Conservation (phyloP, 2,888 invertebrate genomes). For the Athalia cordata region DNA sequence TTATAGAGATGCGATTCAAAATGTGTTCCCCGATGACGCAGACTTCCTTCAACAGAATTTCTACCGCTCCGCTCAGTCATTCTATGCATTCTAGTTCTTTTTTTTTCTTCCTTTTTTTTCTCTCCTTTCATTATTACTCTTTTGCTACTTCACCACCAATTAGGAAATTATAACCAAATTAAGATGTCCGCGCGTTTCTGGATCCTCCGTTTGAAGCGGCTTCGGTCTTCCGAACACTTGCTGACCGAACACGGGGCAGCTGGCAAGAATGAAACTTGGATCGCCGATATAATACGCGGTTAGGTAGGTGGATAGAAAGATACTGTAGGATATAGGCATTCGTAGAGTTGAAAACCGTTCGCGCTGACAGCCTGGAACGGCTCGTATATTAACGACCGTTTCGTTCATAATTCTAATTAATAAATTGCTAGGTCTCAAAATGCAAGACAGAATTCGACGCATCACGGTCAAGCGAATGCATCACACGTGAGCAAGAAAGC, state of each 20-base stretch:
- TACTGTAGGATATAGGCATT: not conserved
- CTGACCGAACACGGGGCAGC: slow-evolving; percentile 25
- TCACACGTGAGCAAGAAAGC: not conserved
- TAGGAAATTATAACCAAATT: slow-evolving; percentile 32
- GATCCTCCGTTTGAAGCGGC: not conserved
- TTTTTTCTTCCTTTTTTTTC: too few species aligned
- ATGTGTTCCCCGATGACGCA: too few species aligned
- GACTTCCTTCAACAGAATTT: too few species aligned
- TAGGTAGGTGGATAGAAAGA: slow-evolving; percentile 1
- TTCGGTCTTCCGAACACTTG: slow-evolving; percentile 4
- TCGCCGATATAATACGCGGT: slow-evolving; percentile 2
- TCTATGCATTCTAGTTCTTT: too few species aligned
- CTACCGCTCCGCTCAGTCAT: too few species aligned
- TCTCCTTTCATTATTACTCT: too few species aligned
- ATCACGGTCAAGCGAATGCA: not conserved
- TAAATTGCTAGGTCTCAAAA: slow-evolving; percentile 27
- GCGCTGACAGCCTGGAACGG: slow-evolving; percentile 24
- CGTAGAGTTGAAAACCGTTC: slow-evolving; percentile 7
- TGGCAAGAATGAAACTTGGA: slow-evolving; percentile 6
- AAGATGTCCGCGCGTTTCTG: slow-evolving; percentile 6
- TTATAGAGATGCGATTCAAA: too few species aligned
- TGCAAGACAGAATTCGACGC: not conserved
- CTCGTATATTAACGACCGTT: slow-evolving; percentile 7
- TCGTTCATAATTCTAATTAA: slow-evolving; percentile 30
- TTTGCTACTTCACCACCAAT: slow-evolving; percentile 6